Evolutionary conservation across 2,888 invertebrate genomes (phyloP).

Genomic region (Himalopsyche kuldschensis): DNA sequence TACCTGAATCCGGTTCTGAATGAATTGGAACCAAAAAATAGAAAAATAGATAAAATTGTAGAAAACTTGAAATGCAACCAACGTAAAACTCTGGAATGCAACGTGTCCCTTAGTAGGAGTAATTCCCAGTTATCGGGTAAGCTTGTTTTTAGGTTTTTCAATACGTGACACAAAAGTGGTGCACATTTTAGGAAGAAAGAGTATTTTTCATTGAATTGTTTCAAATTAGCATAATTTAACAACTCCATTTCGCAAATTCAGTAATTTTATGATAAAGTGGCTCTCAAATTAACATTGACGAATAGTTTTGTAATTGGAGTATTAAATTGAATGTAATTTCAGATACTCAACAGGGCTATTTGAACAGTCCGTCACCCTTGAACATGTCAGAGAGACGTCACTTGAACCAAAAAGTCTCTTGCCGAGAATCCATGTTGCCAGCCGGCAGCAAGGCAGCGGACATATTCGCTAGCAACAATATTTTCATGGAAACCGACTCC

Average conservation of each 20-base stretch:
- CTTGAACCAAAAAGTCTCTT: conserved; percentile 38
- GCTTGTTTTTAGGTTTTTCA: neutral
- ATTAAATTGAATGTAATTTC: conserved; percentile 5
- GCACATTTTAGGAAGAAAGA: too few species aligned
- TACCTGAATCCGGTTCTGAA: conserved; percentile 35
- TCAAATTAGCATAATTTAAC: neutral
- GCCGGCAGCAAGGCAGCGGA: conserved; percentile 31
- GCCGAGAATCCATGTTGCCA: conserved; percentile 36
- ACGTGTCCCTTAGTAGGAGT: conserved; percentile 1
- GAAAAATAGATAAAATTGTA: conserved; percentile 51
- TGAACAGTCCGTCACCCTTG: conserved; percentile 22
- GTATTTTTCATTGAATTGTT: too few species aligned
- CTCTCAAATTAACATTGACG: too few species aligned
- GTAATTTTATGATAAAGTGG: neutral
- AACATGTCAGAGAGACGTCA: conserved; percentile 41
- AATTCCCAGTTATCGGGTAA: conserved; percentile 20
- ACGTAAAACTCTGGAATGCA: conserved; percentile 24
- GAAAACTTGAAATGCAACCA: conserved; percentile 46
- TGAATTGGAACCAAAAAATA: conserved; percentile 44
- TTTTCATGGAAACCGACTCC: conserved; percentile 38
- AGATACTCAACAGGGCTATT: conserved; percentile 30
- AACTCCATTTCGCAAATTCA: neutral
- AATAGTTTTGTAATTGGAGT: too few species aligned
- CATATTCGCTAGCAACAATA: conserved; percentile 37
- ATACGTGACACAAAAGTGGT: neutral